Percentiles rank a stretch among this genome's conserved stretches.
These are phyloP conservation scores for Aurelia sp. DNA, from an alignment of 30 jellyfish, hydroid and myxozoan species.

Conservation along the genomic window DNA sequence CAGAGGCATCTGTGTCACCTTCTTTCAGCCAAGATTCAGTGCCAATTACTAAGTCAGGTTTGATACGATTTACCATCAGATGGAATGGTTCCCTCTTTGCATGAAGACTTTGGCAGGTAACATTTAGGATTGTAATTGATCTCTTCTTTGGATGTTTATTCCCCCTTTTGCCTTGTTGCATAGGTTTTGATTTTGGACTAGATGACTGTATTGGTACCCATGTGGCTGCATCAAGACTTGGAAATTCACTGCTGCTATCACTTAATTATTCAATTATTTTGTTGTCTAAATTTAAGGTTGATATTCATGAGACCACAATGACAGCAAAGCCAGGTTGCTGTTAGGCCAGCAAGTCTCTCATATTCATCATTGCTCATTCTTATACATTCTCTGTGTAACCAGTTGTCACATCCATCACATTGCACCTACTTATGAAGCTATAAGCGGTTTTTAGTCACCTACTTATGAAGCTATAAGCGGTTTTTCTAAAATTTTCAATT, in stretches of 20 bases:
- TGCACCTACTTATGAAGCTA: no score
- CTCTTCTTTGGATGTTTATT: slow-evolving; percentile 11
- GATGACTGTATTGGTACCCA: slow-evolving; percentile 46
- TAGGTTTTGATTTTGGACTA: slow-evolving; percentile 44
- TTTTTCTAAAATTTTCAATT: no score
- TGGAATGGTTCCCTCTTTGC: slow-evolving; percentile 34
- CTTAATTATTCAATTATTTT: no score
- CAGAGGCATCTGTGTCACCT: no score
- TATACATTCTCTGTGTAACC: slow-evolving; percentile 44
- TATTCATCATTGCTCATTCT: slow-evolving; percentile 47
- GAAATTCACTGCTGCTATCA: slow-evolving; percentile 46
- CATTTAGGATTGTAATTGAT: slow-evolving; percentile 18
- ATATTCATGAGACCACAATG: slow-evolving; percentile 35
- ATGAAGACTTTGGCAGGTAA: slow-evolving; percentile 34
- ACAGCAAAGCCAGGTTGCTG: slow-evolving; percentile 51
- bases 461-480: no score
- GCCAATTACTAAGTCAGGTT: slow-evolving; percentile 42
- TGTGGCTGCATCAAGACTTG: slow-evolving; percentile 54
- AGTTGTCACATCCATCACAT: slow-evolving; percentile 45
- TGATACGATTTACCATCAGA: slow-evolving; percentile 20
- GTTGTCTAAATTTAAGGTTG: no score
- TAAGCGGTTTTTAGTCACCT: no score
- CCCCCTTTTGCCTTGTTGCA: slow-evolving; percentile 6
- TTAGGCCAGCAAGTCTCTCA: slow-evolving; percentile 48
- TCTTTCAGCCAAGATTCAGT: slow-evolving; percentile 50